These are phyloP conservation scores for Drosophila pseudotakahashii DNA, from an alignment of 2,888 invertebrate species.

Conservation along the genomic window DNA sequence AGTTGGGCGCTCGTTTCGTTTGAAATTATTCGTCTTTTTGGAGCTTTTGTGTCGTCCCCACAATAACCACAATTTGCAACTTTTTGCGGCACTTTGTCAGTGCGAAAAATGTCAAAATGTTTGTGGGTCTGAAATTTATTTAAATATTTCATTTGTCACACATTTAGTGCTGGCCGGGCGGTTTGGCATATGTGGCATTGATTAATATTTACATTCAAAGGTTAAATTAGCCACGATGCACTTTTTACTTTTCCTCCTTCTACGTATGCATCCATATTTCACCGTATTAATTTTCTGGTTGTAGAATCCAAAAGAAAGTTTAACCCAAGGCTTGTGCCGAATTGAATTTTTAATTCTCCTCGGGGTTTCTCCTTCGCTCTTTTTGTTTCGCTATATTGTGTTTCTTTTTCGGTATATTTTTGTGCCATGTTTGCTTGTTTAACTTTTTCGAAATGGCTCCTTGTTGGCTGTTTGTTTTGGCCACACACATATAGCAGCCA, in stretches of 20 bases:
- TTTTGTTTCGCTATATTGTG: constrained; percentile 25
- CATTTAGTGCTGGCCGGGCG: constrained; percentile 37
- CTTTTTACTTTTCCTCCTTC: neutral
- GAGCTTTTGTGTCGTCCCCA: constrained; percentile 53
- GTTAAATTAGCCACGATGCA: constrained; percentile 4
- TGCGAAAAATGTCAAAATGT: constrained; percentile 74
- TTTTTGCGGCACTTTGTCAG: constrained; percentile 77
- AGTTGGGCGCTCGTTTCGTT: constrained; percentile 35
- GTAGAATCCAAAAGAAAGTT: neutral
- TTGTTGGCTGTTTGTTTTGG: constrained; percentile 49
- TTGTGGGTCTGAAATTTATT: constrained; percentile 69
- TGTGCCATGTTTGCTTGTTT: constrained; percentile 44
- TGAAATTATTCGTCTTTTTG: constrained; percentile 63
- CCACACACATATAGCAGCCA: constrained; percentile 42
- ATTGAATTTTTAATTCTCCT: constrained; percentile 64
- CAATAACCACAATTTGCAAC: constrained; percentile 79
- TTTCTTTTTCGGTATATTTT: constrained; percentile 49
- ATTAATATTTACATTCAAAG: constrained; percentile 26
- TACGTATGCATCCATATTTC: neutral
- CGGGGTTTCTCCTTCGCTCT: neutral
- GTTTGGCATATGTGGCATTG: constrained; percentile 26
- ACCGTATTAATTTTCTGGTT: neutral
- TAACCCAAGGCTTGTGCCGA: constrained; percentile 15
- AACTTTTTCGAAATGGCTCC: constrained; percentile 30
- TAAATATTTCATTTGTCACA: constrained; percentile 78